Evolutionary conservation across 2,113 vertebrate genomes (phyloP).

Genomic region (Neopipo cinnamomea): DNA sequence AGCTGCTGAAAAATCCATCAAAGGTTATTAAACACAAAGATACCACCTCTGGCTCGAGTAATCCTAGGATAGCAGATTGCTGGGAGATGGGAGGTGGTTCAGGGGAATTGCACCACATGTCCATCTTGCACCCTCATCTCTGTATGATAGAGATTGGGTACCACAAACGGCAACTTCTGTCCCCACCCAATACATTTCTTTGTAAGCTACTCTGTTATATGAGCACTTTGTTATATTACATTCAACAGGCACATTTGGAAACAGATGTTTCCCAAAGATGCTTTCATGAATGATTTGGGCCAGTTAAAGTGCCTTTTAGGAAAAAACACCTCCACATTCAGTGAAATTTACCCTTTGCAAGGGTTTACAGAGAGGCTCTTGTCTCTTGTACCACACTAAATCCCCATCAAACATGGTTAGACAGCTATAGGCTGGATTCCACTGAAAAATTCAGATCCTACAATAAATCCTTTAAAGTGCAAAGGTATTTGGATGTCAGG

Average conservation of each 20-base stretch:
- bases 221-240: not conserved
- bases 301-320: not conserved
- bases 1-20: slow-evolving; percentile 44
- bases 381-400: not conserved
- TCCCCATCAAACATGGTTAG: not conserved
- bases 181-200: not conserved
- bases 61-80: not conserved
- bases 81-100: not conserved
- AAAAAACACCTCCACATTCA: not conserved
- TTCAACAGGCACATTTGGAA: not conserved
- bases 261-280: not conserved
- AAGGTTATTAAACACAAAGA: slow-evolving; percentile 9
- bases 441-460: not conserved
- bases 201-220: not conserved
- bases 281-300: not conserved
- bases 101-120: not conserved
- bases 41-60: not conserved
- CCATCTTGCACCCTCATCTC: not conserved
- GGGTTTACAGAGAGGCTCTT: not conserved
- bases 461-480: not conserved
- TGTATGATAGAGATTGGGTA: fast-evolving
- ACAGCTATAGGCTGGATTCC: not conserved
- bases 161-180: not conserved
- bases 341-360: not conserved
- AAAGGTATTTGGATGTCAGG: not conserved